Conservation (phyloP, 92 coral and sea anemone species). For the Paramuricea clavata region DNA sequence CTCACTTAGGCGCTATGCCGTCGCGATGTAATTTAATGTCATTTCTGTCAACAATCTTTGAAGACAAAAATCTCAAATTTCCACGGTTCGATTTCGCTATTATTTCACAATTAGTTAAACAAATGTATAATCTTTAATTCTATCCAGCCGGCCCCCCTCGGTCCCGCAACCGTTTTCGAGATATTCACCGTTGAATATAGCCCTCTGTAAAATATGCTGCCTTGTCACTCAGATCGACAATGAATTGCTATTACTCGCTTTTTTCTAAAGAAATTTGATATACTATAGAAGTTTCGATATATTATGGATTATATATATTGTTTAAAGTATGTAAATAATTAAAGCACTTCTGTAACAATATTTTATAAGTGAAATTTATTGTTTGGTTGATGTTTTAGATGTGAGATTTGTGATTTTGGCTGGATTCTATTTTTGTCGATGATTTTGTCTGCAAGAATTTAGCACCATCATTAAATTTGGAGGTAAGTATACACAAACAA, state of each 20-base stretch:
- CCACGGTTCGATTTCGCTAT: background rate
- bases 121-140: constrained; percentile 10
- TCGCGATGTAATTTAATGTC: too few species aligned
- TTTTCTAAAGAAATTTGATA: background rate
- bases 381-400: background rate
- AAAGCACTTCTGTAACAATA: too few species aligned
- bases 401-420: background rate
- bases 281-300: background rate
- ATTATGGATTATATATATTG: background rate
- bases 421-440: background rate
- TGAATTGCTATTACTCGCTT: background rate
- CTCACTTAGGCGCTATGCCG: too few species aligned
- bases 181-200: constrained; percentile 3
- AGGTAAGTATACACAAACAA: background rate
- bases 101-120: background rate
- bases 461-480: background rate
- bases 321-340: too few species aligned
- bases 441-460: background rate
- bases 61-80: too few species aligned
- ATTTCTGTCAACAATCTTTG: too few species aligned
- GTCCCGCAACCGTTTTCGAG: constrained; percentile 29
- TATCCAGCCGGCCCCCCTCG: constrained; percentile 13
- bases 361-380: too few species aligned
- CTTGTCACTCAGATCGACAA: background rate
- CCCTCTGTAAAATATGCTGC: constrained; percentile 6